Base-by-base conservation (phyloP, 1,140 invertebrate genomes). In the Drosophila simulans region DNA sequence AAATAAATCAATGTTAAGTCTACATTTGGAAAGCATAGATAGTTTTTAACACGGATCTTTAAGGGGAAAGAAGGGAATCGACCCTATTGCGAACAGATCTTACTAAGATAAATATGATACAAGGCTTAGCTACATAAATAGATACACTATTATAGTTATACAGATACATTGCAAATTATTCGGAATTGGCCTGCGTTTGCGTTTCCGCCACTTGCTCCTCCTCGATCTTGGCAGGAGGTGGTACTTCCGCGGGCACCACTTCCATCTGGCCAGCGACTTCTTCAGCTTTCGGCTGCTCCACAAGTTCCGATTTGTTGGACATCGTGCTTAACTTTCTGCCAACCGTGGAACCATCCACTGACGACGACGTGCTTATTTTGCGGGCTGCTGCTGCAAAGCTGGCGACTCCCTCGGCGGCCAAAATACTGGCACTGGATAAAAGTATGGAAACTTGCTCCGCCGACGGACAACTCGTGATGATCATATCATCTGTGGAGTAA, bases 361-460 rank as follows among this genome's bases (percentile, higher is more conserved):
- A 90, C 17, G 92, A 91, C 10, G 91, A 71, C 3, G 72, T 78
- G 51, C 82, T 84, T 12, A 84, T 73, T 79, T 92, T 93, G 69
- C 79, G 76, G 25, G 74, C 63, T 17, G 79, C 78, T 49, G 79
- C 81, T 17, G 90, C 90, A 58, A 92, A 92, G 25, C 90, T 91
- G 5, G 78, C 83, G 15, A 90, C 79, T 8, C 78, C 88, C 15
- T 92, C 91, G 11, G 89, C 93, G 12, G 93, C 93, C 15, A 94
- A 92, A 4, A 96, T 93, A 68, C 94, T 95, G 1, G 95, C 94
- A 12, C 96, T 97, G 22, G 96, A 97, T 37, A 98, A 93, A 70
- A 97, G 94, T n/a, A 97, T 94, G n/a, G 96, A 96, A 11, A 98
- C 95, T 93, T 99, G 98, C 91, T 99, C 98, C 11, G 96, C 94